phyloP scores from a whole-genome alignment of 2,888 invertebrate genomes.

The Leistus spinibarbis region DNA sequence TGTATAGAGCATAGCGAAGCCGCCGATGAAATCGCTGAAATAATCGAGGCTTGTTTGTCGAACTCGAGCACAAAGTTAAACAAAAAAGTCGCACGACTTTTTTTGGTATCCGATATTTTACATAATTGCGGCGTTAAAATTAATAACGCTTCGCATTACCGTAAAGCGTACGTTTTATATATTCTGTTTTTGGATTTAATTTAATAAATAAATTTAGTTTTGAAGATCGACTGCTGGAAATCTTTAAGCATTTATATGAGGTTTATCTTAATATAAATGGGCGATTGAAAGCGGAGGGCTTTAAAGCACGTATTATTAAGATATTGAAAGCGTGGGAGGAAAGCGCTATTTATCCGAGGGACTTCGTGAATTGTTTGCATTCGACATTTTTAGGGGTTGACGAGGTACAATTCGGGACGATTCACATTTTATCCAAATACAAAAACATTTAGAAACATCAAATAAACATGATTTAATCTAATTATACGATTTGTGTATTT shows the following conservation, averaged over 20 bases:
- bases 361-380: conserved; percentile 85
- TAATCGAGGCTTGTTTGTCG: conserved; percentile 85
- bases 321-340: conserved; percentile 98
- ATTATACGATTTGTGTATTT: not conserved
- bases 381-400: conserved; percentile 87
- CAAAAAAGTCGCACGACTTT: conserved; percentile 91
- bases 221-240: conserved; percentile 77
- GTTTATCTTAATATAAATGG: conserved; percentile 79
- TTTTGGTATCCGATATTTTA: conserved; percentile 94
- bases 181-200: conserved; percentile 35
- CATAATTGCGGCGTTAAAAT: conserved; percentile 97
- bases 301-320: conserved; percentile 86
- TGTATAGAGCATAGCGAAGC: conserved; percentile 98
- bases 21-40: conserved; percentile 93
- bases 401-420: conserved; percentile 44
- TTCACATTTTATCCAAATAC: no score
- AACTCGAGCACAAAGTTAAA: conserved; percentile 77
- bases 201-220: no score
- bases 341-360: conserved; percentile 93
- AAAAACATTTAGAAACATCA: no score
- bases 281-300: conserved; percentile 93
- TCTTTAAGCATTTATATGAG: conserved; percentile 77
- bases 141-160: conserved; percentile 92
- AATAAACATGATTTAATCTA: not conserved
- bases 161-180: conserved; percentile 72